Evolutionary conservation across 1,140 invertebrate genomes (phyloP).

Genomic region (Ganaspis sp.): DNA sequence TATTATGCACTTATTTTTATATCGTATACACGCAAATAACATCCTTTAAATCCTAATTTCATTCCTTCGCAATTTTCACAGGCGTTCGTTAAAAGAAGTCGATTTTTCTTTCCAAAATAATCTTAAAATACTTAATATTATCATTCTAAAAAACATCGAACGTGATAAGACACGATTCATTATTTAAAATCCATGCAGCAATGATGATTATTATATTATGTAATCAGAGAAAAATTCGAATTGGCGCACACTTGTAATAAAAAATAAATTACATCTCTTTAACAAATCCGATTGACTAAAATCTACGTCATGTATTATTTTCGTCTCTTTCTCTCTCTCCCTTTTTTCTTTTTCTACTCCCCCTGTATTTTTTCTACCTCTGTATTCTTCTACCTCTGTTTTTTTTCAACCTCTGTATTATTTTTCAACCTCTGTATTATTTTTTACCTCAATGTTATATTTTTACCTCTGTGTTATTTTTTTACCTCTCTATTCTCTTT

Average conservation of each 20-base stretch:
- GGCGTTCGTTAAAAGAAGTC: conserved; percentile 35
- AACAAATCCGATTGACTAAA: conserved; percentile 51
- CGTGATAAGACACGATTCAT: conserved; percentile 51
- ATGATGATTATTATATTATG: conserved; percentile 33
- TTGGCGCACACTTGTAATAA: conserved; percentile 54
- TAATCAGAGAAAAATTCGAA: conserved; percentile 44
- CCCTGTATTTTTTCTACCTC: too few species aligned
- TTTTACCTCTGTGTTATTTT: too few species aligned
- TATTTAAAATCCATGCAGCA: conserved; percentile 27
- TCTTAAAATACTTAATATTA: conserved; percentile 47
- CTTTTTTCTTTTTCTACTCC: conserved; percentile 8
- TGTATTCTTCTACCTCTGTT: too few species aligned
- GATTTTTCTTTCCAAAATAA: conserved; percentile 39
- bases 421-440: too few species aligned
- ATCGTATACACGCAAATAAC: conserved; percentile 43
- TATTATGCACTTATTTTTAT: conserved; percentile 48
- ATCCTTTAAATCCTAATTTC: conserved; percentile 47
- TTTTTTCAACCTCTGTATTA: too few species aligned
- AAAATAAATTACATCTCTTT: conserved; percentile 66
- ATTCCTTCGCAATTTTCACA: conserved; percentile 39
- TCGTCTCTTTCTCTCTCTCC: conserved; percentile 38
- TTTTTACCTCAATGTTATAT: too few species aligned
- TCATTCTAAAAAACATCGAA: conserved; percentile 70
- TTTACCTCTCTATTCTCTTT: too few species aligned
- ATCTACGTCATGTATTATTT: conserved; percentile 44